Evolutionary conservation across 2,797 vertebrate genomes (phyloP).

Genomic region (Borostomias antarcticus): DNA sequence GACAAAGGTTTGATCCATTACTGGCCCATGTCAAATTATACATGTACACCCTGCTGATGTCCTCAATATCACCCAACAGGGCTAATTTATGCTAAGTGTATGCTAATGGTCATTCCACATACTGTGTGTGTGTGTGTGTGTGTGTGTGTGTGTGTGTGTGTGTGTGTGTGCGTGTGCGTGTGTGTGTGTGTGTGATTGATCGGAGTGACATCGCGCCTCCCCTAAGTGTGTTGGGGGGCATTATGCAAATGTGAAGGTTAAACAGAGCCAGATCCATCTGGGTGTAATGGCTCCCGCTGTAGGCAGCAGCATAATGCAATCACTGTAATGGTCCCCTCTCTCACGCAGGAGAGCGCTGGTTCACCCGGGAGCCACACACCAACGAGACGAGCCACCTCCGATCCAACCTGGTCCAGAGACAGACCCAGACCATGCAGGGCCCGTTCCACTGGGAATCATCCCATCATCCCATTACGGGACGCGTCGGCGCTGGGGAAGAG

Average conservation of each 20-base stretch:
- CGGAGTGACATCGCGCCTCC: not conserved
- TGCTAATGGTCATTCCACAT: not conserved
- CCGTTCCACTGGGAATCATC: constrained; percentile 9
- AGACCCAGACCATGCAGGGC: not conserved
- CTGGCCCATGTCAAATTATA: not conserved
- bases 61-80: not conserved
- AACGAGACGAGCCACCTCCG: not conserved
- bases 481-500: not conserved
- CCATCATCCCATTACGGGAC: not conserved
- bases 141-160: not conserved
- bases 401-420: not conserved
- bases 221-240: not conserved
- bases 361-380: no score
- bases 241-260: constrained; percentile 14
- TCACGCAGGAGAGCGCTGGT: not conserved
- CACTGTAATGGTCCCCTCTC: constrained; percentile 17
- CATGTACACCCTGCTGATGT: not conserved
- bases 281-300: constrained; percentile 7
- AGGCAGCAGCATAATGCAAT: not conserved
- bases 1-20: not conserved
- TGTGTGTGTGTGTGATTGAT: not conserved
- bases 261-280: constrained; percentile 25
- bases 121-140: not conserved
- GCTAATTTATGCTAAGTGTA: constrained; percentile 5
- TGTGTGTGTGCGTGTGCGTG: not conserved